Evolutionary conservation across 2,797 vertebrate genomes (phyloP), one percentile per base, ranked within the genome.

Genomic region (Acestrorhynchus altus): DNA sequence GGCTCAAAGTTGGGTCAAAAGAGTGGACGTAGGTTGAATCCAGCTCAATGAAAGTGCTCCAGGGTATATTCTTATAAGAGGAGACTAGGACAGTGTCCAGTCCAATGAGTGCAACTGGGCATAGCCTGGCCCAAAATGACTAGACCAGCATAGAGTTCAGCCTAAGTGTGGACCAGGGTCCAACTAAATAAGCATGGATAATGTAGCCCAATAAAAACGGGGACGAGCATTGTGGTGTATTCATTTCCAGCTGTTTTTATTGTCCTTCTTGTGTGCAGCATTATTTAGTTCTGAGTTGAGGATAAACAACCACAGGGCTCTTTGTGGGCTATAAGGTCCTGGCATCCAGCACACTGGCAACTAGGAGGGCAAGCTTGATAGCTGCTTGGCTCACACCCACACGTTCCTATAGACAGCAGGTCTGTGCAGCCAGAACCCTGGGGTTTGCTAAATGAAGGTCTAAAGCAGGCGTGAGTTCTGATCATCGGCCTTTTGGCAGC

Each of bases 391-490:
- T 22, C 35, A 65, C 24, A 44, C 12, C 2, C 22, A 22, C 10
- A 28, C 26, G 22, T 26, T 26, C 39, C 18, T 20, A 40, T 20
- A 20, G 31, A 39, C 1, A 63, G 31, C 44, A 28, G 7, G 15
- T 26, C 22, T 39, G 28, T 59, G 10, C 5, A 35, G 22, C 39
- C 68, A 78, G 67, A 65, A 65, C 22, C 59, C 59, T 71, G 46
- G 35, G 31, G 22, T 63, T 63, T 60, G 52, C 68, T 51, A 60
- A 49, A 31, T 49, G 28, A 52, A 67, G 20, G 9, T 47, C 31
- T 15, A 46, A 47, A 11, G 12, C 68, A 72, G 76, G 76, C 68
- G 8, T 35, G 49, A 65, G 26, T n/a, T n/a, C 46, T 46, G 49
- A 72, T 13, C 57, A 46, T 35, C 54, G 31, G 75, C 13, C 1